Evolutionary conservation across 2,797 vertebrate genomes (phyloP).

Genomic region (Pipistrellus kuhlii): DNA sequence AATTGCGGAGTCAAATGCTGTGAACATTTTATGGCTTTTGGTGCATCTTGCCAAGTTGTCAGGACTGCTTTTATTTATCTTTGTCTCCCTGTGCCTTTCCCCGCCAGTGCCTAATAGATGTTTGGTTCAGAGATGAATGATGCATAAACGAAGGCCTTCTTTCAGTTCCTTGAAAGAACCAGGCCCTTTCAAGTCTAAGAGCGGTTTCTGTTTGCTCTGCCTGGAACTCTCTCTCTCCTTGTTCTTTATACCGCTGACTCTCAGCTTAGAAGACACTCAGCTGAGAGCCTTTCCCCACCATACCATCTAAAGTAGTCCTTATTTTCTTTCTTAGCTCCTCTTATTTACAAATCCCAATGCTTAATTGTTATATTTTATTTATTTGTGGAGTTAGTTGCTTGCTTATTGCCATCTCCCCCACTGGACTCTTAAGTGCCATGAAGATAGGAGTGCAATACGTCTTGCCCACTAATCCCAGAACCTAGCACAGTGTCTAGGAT

Average conservation of each 20-base stretch:
- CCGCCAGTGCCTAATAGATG: background rate
- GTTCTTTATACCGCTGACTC: background rate
- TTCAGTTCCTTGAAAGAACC: background rate
- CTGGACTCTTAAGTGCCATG: background rate
- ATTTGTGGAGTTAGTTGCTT: slow-evolving; percentile 8
- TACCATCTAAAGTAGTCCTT: background rate
- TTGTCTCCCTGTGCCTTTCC: background rate
- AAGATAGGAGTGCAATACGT: background rate
- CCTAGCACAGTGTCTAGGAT: background rate
- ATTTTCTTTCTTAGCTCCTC: background rate
- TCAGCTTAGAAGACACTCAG: background rate
- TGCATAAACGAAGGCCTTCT: background rate
- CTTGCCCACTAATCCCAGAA: background rate
- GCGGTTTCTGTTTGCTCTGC: background rate
- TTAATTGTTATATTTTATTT: background rate
- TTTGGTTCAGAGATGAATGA: background rate
- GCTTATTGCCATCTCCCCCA: background rate
- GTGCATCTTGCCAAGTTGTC: background rate
- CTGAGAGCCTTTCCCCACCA: background rate
- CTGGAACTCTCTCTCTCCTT: background rate
- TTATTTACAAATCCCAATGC: background rate
- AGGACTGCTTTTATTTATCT: background rate
- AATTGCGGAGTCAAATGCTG: slow-evolving; percentile 1
- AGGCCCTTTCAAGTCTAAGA: background rate
- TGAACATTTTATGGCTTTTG: background rate